A percentile compares a stretch with the other conserved stretches of the same genome.
These are phyloP conservation scores for Dolichotis patagonum DNA, from an alignment of 2,113 vertebrate species.

Conservation along the genomic window DNA sequence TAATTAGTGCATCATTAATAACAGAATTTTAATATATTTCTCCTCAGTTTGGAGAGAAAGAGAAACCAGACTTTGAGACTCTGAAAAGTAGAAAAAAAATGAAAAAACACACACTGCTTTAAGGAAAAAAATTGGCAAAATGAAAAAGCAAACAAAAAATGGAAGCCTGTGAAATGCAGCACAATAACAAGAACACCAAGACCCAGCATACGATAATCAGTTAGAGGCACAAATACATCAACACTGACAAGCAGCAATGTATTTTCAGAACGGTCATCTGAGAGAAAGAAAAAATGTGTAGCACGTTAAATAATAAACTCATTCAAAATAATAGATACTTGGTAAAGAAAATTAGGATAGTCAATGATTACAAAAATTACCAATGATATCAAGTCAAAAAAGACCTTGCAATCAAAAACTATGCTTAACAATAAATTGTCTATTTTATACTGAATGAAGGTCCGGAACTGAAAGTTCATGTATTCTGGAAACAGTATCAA, in stretches of 20 bases:
- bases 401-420: constrained; percentile 88
- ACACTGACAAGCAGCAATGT: neutral
- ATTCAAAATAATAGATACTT: neutral
- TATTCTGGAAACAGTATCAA: constrained; percentile 86
- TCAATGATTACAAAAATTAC: constrained; percentile 55
- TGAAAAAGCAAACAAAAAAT: constrained; percentile 10
- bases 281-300: neutral
- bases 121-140: neutral
- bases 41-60: neutral
- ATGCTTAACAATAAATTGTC: constrained; percentile 87
- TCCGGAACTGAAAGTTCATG: constrained; percentile 89
- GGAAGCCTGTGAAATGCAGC: neutral
- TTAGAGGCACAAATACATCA: neutral
- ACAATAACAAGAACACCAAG: neutral
- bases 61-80: neutral
- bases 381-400: constrained; percentile 68
- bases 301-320: constrained; percentile 48
- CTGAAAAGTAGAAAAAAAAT: neutral
- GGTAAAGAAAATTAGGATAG: constrained; percentile 63
- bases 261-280: neutral
- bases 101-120: neutral
- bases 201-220: neutral
- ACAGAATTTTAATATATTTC: neutral
- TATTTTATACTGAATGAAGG: constrained; percentile 92
- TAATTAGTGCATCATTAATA: neutral